Evolutionary conservation across 2,797 vertebrate species (phyloP).

Genomic region (Tapirus indicus): DNA sequence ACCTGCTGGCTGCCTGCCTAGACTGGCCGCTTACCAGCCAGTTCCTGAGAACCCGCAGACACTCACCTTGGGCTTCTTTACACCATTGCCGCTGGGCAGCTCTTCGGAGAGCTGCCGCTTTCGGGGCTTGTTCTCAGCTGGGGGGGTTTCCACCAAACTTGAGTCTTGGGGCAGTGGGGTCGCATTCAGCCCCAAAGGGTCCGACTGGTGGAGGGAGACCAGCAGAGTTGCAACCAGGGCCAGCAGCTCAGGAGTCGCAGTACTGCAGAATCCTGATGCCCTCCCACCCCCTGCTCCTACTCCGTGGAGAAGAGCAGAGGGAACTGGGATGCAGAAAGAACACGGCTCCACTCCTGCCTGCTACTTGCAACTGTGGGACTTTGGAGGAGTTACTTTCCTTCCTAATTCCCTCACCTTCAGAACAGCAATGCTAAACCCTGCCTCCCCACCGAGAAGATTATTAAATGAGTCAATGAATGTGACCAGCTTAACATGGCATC

Average conservation of each 20-base stretch:
- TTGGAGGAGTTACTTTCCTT: background rate
- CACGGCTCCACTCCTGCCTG: background rate
- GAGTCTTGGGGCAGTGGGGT: conserved; percentile 93
- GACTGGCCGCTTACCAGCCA: background rate
- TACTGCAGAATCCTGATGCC: background rate
- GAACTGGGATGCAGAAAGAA: background rate
- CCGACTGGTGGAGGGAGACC: conserved; percentile 91
- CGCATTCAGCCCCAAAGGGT: conserved; percentile 97
- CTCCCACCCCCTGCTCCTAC: background rate
- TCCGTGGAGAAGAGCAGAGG: background rate
- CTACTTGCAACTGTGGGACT: background rate
- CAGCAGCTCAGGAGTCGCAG: background rate
- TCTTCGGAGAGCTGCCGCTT: conserved; percentile 96
- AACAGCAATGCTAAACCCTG: background rate
- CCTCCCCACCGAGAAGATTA: background rate
- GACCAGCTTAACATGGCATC: background rate
- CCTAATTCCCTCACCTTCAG: conserved; percentile 18
- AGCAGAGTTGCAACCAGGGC: conserved; percentile 5
- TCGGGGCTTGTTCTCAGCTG: conserved; percentile 92
- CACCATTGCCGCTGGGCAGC: conserved; percentile 89
- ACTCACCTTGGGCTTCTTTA: conserved; percentile 94
- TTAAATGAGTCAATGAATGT: background rate
- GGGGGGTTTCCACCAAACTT: conserved; percentile 84
- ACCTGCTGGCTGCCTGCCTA: background rate
- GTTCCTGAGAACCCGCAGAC: background rate